Conservation (phyloP, 2,888 invertebrate species). For the Ommatoiulus sabulosus region DNA sequence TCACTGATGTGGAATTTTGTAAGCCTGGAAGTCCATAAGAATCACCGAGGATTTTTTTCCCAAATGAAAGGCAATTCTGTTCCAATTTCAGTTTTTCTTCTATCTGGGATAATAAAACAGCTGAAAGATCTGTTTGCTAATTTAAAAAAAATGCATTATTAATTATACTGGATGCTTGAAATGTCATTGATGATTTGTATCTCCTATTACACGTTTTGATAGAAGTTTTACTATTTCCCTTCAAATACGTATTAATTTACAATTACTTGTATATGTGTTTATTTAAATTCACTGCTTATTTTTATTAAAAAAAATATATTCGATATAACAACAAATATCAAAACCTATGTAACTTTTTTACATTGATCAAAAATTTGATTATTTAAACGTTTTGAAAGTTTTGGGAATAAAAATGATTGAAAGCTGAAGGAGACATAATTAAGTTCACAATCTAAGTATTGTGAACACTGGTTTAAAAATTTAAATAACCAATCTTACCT, state of each 20-base stretch:
- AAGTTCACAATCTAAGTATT: not conserved
- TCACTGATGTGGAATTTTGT: not conserved
- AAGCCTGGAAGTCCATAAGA: conserved; percentile 37
- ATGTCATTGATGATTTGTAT: not conserved
- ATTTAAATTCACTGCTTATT: too few species aligned
- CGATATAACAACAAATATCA: too few species aligned
- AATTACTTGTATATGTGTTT: too few species aligned
- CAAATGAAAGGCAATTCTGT: conserved; percentile 49
- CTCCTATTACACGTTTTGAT: not conserved
- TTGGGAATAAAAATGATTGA: too few species aligned
- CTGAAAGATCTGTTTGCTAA: conserved; percentile 10
- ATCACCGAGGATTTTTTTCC: conserved; percentile 47
- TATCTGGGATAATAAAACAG: conserved; percentile 2
- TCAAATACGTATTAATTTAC: too few species aligned
- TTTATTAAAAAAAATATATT: too few species aligned
- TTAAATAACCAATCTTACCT: not conserved
- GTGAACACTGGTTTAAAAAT: not conserved
- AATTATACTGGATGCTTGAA: not conserved
- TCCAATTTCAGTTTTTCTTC: conserved; percentile 50
- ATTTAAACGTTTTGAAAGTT: too few species aligned
- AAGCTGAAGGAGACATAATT: not conserved
- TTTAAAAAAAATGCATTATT: not conserved
- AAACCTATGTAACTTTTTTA: too few species aligned
- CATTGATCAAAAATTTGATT: too few species aligned
- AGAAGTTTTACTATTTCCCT: too few species aligned